Base-by-base conservation (phyloP, 2,113 vertebrate genomes). In the Axis porcinus region DNA sequence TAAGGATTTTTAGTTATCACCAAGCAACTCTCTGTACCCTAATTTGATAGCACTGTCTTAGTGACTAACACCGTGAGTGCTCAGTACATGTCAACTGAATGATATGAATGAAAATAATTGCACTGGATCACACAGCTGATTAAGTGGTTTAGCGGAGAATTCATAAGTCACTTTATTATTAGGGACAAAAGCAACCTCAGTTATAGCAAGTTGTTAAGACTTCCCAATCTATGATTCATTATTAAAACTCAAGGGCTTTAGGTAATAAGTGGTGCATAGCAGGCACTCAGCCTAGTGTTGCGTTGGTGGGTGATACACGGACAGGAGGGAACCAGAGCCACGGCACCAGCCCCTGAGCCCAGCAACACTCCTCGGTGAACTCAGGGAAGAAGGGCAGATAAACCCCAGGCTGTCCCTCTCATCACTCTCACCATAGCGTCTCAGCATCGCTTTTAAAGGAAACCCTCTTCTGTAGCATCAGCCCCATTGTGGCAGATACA, bases 331-430 rank as follows among this genome's bases (percentile, higher is more conserved):
- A 47, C 15, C 28, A 57, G 55, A 70, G 74, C 3, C 25, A 19
- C 27, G 2, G 28, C 19, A 43, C 33, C 43, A 19, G 28, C 47
- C 55, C 36, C 19, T 15, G 11, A 57, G 14, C 58, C 50, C 16
- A 33, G 36, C 2, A 0, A n/a, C 2, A 3, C 9, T 52, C 28
- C 3, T 58, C 30, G 25, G 23, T 36, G 6, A 60, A 54, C 27
- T 43, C 7, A 7, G 30, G n/a, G 79, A 88, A 11, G 67, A 54
- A 55, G 12, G 16, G 23, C 16, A 62, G 27, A 45, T 12, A 13
- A 2, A 9, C 25, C 14, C 12, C 25, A 43, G 0, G 21, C 10
- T 12, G 70, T 76, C 3, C 3, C 43, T 3, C 14, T 7, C 8
- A 3, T 2, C 15, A 4, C n/a, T 25, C 52, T 79, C 25, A 15